Evolutionary conservation across 2,113 vertebrate species (phyloP).

Genomic region (Phodopus roborovskii): DNA sequence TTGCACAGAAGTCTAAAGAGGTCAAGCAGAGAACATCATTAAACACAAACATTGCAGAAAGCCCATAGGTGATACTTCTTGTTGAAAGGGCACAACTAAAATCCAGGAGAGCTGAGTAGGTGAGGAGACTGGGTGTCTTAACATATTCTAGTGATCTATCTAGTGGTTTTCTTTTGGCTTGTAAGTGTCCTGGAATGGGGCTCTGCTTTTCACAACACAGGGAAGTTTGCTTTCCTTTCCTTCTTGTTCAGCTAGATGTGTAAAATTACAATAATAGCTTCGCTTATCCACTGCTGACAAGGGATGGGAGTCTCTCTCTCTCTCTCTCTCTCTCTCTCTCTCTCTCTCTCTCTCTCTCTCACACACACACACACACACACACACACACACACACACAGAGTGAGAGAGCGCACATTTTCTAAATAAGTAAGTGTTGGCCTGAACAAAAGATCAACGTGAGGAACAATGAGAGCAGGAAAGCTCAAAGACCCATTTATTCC

Average conservation of each 20-base stretch:
- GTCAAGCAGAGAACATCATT: neutral
- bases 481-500: neutral
- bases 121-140: neutral
- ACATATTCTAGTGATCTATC: neutral
- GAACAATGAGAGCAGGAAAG: neutral
- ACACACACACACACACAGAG: neutral
- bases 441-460: neutral
- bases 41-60: neutral
- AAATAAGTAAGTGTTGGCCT: neutral
- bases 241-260: constrained; percentile 5
- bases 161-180: constrained; percentile 21
- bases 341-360: no score
- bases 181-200: neutral
- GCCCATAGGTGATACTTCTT: neutral
- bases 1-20: neutral
- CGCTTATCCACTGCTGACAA: neutral
- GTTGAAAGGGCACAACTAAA: neutral
- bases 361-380: neutral
- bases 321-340: no score
- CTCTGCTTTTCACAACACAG: neutral
- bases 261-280: constrained; percentile 26
- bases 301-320: neutral
- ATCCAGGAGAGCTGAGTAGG: neutral
- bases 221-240: constrained; percentile 22
- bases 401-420: neutral